phyloP scores from a whole-genome alignment of 2,113 vertebrate genomes.

The Malurus alboscapulatus region DNA sequence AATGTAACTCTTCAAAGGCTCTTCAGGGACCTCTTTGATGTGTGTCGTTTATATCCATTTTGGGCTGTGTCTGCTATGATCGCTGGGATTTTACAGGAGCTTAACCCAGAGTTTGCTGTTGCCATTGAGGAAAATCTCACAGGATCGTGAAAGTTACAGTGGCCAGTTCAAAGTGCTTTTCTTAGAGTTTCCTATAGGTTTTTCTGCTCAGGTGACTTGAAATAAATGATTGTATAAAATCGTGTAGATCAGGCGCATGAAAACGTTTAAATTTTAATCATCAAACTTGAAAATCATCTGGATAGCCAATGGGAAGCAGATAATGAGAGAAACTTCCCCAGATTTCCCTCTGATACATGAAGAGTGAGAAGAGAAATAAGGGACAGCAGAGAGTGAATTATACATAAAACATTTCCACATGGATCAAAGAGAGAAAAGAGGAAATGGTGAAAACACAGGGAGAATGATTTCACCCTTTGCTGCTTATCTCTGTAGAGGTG shows the following conservation, averaged over 20 bases:
- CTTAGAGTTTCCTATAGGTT: not conserved
- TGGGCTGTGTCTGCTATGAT: not conserved
- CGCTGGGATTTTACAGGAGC: not conserved
- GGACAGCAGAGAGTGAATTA: conserved; percentile 23
- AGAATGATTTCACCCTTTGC: not conserved
- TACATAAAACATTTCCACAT: conserved; percentile 14
- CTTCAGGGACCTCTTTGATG: not conserved
- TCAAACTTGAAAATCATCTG: not conserved
- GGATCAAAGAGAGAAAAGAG: conserved; percentile 28
- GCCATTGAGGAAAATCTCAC: not conserved
- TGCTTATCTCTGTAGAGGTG: not conserved
- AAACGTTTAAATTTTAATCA: not conserved
- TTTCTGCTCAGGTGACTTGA: not conserved
- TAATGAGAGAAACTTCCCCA: not conserved
- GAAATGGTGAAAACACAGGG: not conserved
- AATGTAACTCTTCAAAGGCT: not conserved
- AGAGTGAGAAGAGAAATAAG: not conserved
- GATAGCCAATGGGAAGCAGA: not conserved
- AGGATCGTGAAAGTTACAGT: not conserved
- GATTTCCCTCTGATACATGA: not conserved
- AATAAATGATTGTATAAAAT: not conserved
- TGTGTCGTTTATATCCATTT: not conserved
- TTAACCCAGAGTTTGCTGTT: not conserved
- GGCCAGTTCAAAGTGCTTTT: not conserved
- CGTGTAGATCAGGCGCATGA: not conserved